phyloP scores from a whole-genome alignment of 2,113 vertebrate species.

The Pelvicachromis taeniatus region DNA sequence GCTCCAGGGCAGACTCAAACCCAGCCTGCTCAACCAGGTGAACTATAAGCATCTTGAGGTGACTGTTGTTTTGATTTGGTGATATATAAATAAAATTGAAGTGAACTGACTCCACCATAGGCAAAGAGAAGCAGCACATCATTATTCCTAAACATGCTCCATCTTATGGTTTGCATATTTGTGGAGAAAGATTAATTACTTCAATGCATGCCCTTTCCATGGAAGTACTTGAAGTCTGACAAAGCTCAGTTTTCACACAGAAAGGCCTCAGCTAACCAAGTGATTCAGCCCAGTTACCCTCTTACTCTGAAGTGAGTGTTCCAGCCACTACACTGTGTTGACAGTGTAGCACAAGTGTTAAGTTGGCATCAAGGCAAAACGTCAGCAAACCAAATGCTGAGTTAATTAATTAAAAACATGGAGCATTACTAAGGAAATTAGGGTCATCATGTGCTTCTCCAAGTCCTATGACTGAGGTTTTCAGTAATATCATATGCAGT shows the following conservation, averaged over 20 bases:
- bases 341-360: not conserved
- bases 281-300: not conserved
- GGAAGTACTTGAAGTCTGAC: not conserved
- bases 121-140: not conserved
- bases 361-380: not conserved
- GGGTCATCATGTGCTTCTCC: not conserved
- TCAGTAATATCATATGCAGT: not conserved
- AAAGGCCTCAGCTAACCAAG: not conserved
- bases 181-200: not conserved
- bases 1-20: not conserved
- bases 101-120: not conserved
- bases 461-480: not conserved
- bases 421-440: too few relatives aligned
- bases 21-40: not conserved
- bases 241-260: not conserved
- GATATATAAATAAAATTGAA: not conserved
- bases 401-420: not conserved
- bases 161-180: not conserved
- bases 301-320: not conserved
- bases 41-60: not conserved
- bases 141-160: not conserved
- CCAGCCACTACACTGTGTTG: not conserved
- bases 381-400: not conserved
- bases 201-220: fast-evolving
- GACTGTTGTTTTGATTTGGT: not conserved